Evolutionary conservation across 2,113 vertebrate species (phyloP), one percentile per base, ranked within the genome.

Genomic region (Jacana jacana): DNA sequence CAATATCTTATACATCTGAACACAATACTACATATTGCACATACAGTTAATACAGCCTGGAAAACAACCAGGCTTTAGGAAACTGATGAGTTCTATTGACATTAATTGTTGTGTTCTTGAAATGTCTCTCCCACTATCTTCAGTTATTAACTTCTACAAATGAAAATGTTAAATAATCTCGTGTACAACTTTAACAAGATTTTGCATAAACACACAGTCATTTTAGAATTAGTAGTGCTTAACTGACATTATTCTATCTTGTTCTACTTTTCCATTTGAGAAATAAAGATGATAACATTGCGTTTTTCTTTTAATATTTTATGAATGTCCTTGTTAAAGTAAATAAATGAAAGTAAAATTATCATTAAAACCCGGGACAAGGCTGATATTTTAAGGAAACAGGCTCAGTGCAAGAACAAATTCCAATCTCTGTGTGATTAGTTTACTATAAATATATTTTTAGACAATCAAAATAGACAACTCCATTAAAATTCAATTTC

Each of bases 401-500:
- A 80, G 60, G 9, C 4, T 8, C 9, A 42, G 14, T 84, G 11
- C 8, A 37, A 85, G 42, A 72, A 70, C 8, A 81, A 91, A 85
- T 61, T 86, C 44, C 55, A 88, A 11, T 81, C 30, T 86, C 42
- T 86, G 5, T 40, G 23, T 81, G 46, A 85, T 86, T 91, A 88
- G 49, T 89, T 95, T 81, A 51, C 23, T 66, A 72, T 60, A 91
- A 95, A 91, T 72, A 73, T 95, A 95, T 95, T 86, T 48, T 84
- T 97, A 97, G 89, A 93, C 93, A 97, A 96, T 97, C 95, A 97
- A 96, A 96, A 95, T 88, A 98, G 97, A 98, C 96, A 97, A 95
- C 39, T 81, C 96, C 83, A 98, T 98, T 98, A 97, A 97, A 96
- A 97, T 96, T 95, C 97, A 88, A 86, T 98, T 97, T 97, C 82